A percentile compares a stretch with the other conserved stretches of the same genome.
Evolutionary conservation across 2,888 invertebrate species (phyloP).

Genomic region (Empis livida): DNA sequence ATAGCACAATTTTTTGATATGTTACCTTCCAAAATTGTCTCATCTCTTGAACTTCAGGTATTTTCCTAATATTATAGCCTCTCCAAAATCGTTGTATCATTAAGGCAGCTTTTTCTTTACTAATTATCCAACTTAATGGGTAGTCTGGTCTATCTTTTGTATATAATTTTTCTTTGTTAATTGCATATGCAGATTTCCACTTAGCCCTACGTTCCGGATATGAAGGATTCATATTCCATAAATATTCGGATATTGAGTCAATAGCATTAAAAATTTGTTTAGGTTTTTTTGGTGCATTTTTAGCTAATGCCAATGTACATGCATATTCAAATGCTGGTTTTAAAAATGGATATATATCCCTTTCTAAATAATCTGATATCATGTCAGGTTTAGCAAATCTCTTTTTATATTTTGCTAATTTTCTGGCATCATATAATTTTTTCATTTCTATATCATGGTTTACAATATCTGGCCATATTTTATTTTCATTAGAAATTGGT

Average conservation of each 20-base stretch:
- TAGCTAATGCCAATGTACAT: not conserved
- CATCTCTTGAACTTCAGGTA: not conserved
- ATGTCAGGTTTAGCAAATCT: not conserved
- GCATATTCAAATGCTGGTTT: slow-evolving; percentile 1
- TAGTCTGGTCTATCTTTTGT: slow-evolving; percentile 2
- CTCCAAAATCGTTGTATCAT: slow-evolving; percentile 5
- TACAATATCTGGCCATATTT: not conserved
- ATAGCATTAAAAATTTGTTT: slow-evolving; percentile 5
- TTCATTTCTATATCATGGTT: not conserved
- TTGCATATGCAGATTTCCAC: slow-evolving; percentile 1
- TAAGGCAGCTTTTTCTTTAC: slow-evolving; percentile 4
- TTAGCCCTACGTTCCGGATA: not conserved
- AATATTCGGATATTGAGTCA: slow-evolving; percentile 3
- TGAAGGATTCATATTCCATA: slow-evolving; percentile 3
- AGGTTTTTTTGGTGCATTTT: not conserved
- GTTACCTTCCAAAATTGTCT: slow-evolving; percentile 4
- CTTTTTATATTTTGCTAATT: not conserved
- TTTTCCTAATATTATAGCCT: slow-evolving; percentile 2
- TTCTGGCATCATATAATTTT: not conserved
- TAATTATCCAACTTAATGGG: slow-evolving; percentile 7
- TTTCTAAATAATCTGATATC: not conserved
- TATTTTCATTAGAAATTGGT: no score
- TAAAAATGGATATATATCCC: not conserved
- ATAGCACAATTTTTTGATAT: no score
- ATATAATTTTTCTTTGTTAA: not conserved